A percentile compares a stretch with the other conserved stretches of the same genome.
Evolutionary conservation across 2,797 vertebrate genomes (phyloP).

Genomic region (Picus viridis): DNA sequence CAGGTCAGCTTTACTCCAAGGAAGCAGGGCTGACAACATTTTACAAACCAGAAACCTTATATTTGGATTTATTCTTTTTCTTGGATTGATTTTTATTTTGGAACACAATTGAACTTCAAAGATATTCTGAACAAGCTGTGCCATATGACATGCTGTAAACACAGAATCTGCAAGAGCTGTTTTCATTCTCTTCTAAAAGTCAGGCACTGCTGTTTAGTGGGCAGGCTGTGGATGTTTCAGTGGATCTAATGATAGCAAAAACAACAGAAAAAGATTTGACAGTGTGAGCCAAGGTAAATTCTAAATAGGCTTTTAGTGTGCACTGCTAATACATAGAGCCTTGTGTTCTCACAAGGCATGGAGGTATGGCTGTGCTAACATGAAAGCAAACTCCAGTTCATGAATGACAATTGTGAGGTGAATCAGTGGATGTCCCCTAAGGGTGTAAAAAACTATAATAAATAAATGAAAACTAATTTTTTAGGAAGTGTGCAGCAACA

Average conservation of each 20-base stretch:
- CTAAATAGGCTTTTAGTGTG: conserved; percentile 39
- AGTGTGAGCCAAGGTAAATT: neutral
- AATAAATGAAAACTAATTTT: neutral
- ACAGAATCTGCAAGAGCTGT: conserved; percentile 29
- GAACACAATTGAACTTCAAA: conserved; percentile 55
- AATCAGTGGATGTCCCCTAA: neutral
- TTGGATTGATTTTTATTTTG: conserved; percentile 60
- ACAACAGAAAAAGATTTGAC: neutral
- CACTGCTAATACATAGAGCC: neutral
- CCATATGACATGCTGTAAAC: conserved; percentile 58
- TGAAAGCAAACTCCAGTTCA: conserved; percentile 3
- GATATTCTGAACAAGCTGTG: conserved; percentile 51
- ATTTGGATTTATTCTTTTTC: conserved; percentile 19
- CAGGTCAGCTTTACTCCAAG: neutral
- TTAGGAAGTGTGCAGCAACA: neutral
- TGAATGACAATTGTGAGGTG: neutral
- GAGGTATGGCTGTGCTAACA: neutral
- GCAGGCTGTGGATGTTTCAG: conserved; percentile 23
- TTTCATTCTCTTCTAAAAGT: conserved; percentile 46
- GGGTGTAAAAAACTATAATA: neutral
- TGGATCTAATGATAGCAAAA: neutral
- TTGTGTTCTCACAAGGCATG: neutral
- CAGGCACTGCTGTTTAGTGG: conserved; percentile 18
- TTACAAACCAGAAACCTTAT: conserved; percentile 34
- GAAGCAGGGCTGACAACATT: neutral